These are phyloP conservation scores for Mixornis gularis DNA, from an alignment of 2,113 vertebrate genomes.

Conservation along the genomic window DNA sequence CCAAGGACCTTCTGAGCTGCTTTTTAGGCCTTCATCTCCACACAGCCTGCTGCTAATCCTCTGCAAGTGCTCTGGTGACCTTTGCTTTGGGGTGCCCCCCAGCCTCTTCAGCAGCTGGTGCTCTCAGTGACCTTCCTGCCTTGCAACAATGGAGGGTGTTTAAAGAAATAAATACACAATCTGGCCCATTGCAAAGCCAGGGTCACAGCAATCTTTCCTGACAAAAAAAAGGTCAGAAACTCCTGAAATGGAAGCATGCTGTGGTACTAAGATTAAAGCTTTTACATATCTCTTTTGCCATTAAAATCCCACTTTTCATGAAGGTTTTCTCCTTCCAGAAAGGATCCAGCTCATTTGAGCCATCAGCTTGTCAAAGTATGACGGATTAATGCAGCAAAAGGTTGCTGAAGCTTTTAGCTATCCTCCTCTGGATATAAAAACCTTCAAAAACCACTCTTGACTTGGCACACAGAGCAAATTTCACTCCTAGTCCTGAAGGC, in stretches of 20 bases:
- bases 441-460: constrained; percentile 14
- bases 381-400: neutral
- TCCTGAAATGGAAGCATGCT: neutral
- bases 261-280: neutral
- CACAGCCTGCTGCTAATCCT: neutral
- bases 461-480: neutral
- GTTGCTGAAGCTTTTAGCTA: neutral
- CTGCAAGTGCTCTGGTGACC: neutral
- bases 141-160: neutral
- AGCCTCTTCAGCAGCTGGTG: constrained; percentile 11
- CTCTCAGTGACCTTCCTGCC: neutral
- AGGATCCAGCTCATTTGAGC: neutral
- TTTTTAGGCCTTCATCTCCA: neutral
- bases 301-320: neutral
- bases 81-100: neutral
- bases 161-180: neutral
- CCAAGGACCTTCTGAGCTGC: neutral
- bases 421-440: neutral
- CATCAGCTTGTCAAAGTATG: neutral
- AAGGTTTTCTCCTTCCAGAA: neutral
- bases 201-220: neutral
- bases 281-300: neutral
- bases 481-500: neutral
- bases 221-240: neutral
- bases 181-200: neutral